Base-by-base conservation (phyloP, 2,797 vertebrate genomes). In the Lagodon rhomboides region DNA sequence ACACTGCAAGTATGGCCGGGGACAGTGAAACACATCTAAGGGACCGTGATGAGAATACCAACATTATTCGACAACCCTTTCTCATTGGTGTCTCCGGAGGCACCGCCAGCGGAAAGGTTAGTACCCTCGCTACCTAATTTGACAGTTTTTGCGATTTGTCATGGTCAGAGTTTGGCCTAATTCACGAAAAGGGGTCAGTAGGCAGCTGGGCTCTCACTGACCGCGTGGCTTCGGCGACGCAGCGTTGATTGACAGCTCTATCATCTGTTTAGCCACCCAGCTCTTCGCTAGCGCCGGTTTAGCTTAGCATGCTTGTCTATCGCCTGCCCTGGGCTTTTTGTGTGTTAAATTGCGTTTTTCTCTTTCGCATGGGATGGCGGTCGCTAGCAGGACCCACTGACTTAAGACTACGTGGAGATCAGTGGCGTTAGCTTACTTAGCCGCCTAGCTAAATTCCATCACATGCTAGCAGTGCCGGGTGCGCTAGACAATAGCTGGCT, bases 71-170 rank as follows among this genome's bases (percentile, higher is more conserved):
- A 15, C 96, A 97, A 73, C 97, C 98, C 12, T 98, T 99, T 83
- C 96, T 99, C 44, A 99, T 99, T 88, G 98, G 98, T 61, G 97
- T 99, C 84, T 96, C 98, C 81, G 98, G 98, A 1, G 98, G 98
- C 89, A 99, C 97, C 1, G 98, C 98, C 85, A 99, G 98, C 77
- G 98, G 98, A 85, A 99, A 99, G 96, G 98, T 99, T 83, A 79
- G 95, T 68, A n/a, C 4, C 55, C 0, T 3, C 6, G 18, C 27
- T 34, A 18, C 7, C 34, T 50, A 9, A 15, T 47, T 27, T 51
- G 16, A 8, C 15, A 0, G 0, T 38, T 79, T 49, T 44, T 0
- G 0, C 2, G 11, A 5, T 22, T 34, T 88, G 89, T 73, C 92
- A 84, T 16, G 3, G 15, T 54, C 30, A 16, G 0, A 20, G 63